A percentile compares a stretch with the other conserved stretches of the same genome.
Evolutionary conservation across 2,888 invertebrate genomes (phyloP).

Genomic region (Lasioglossum marginatum): DNA sequence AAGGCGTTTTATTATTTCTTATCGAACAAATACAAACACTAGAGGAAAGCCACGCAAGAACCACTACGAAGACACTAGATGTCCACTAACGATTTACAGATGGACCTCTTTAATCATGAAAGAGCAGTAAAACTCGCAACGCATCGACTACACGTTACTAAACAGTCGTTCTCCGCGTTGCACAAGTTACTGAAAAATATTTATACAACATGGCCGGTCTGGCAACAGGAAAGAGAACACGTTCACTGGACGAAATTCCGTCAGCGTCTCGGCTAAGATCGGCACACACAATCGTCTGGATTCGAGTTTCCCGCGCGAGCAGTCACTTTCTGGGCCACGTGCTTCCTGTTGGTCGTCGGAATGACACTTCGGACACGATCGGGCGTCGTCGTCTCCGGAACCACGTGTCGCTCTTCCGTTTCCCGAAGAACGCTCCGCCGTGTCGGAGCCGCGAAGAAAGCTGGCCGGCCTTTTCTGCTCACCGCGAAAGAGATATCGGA

Average conservation of each 20-base stretch:
- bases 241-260: neutral
- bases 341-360: constrained; percentile 37
- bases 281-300: neutral
- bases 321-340: constrained; percentile 46
- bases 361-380: constrained; percentile 52
- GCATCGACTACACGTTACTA: neutral
- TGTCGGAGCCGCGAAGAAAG: neutral
- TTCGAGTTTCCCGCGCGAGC: constrained; percentile 34
- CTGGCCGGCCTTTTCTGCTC: neutral
- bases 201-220: neutral
- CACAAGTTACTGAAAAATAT: neutral
- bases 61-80: neutral
- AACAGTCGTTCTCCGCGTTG: neutral
- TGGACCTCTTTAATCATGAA: neutral
- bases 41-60: neutral
- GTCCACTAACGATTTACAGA: neutral
- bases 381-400: constrained; percentile 40
- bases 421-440: neutral
- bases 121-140: neutral
- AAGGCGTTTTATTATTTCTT: neutral
- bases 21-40: neutral
- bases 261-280: neutral
- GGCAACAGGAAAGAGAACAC: neutral
- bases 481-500: neutral
- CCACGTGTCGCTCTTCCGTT: constrained; percentile 10